Evolutionary conservation across 2,113 vertebrate genomes (phyloP).

Genomic region (Toxostoma redivivum): DNA sequence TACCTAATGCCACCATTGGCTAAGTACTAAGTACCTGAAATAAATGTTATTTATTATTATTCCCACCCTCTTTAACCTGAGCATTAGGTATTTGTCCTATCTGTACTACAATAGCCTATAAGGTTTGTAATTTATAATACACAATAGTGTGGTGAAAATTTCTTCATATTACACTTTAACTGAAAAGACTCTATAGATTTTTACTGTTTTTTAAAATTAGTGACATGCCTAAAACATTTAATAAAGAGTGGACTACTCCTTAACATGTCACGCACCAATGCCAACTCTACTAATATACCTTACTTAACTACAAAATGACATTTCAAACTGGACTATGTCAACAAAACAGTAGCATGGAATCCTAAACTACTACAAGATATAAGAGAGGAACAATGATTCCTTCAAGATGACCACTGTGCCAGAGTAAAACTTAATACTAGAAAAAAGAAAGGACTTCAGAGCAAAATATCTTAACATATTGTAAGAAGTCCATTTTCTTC

Average conservation of each 20-base stretch:
- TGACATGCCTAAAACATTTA: neutral
- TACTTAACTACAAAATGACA: neutral
- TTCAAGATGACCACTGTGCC: neutral
- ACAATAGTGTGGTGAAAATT: neutral
- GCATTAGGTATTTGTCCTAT: neutral
- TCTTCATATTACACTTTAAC: neutral
- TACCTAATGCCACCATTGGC: neutral
- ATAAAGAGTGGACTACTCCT: neutral
- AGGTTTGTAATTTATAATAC: neutral
- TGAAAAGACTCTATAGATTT: neutral
- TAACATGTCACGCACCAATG: neutral
- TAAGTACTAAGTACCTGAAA: neutral
- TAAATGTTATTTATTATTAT: neutral
- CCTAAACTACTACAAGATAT: neutral
- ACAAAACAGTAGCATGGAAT: neutral
- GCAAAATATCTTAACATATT: neutral
- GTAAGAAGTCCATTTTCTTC: neutral
- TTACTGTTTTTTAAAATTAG: neutral
- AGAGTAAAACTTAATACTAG: neutral
- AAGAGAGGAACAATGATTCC: neutral
- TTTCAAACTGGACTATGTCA: neutral
- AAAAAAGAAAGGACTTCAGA: neutral
- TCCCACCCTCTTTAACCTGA: neutral
- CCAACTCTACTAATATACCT: neutral
- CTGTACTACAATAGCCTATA: neutral